Percentiles rank a stretch among this genome's conserved stretches.
Evolutionary conservation across 2,113 vertebrate genomes (phyloP).

Genomic region (Canis aureus): DNA sequence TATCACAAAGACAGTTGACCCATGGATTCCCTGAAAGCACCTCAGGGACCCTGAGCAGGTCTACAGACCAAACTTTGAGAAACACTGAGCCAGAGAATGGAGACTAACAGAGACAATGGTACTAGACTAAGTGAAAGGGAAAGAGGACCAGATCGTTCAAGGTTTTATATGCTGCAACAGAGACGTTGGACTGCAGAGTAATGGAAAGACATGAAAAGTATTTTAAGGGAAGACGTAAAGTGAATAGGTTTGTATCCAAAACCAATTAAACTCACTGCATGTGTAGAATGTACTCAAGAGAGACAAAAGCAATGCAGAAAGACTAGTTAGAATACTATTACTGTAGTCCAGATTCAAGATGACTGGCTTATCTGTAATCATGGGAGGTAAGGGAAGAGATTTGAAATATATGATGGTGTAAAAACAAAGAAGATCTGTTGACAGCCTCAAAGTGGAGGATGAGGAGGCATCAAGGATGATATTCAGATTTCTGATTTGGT

Average conservation of each 20-base stretch:
- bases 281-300: neutral
- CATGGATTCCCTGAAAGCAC: neutral
- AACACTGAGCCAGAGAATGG: neutral
- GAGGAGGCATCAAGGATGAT: neutral
- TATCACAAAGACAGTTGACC: neutral
- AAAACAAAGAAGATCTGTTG: neutral
- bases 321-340: neutral
- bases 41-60: neutral
- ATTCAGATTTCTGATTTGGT: constrained; percentile 6
- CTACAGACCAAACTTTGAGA: neutral
- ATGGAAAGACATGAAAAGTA: neutral
- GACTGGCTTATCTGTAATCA: neutral
- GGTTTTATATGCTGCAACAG: neutral
- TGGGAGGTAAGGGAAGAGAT: neutral
- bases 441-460: neutral
- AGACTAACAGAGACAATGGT: neutral
- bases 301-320: neutral
- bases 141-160: neutral
- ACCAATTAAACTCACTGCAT: neutral
- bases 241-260: neutral
- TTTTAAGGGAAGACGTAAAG: neutral
- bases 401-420: neutral
- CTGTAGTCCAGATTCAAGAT: neutral
- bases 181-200: neutral
- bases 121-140: neutral